Evolutionary conservation across 2,797 vertebrate genomes (phyloP).

Genomic region (Parotocinclus haroldoi): DNA sequence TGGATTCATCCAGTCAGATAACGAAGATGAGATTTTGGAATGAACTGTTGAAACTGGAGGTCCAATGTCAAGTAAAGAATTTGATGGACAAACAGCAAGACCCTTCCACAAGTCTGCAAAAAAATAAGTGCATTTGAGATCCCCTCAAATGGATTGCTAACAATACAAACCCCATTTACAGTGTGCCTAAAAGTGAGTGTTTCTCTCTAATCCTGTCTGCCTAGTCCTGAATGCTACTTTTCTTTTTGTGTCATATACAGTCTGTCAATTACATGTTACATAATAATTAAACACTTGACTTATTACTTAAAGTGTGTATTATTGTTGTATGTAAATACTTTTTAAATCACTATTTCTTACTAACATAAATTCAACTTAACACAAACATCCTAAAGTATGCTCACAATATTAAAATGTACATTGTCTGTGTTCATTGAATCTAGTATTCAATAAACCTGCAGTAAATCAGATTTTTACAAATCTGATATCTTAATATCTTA

Average conservation of each 20-base stretch:
- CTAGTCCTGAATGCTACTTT: conserved; percentile 7
- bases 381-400: conserved; percentile 27
- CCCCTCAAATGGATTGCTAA: conserved; percentile 43
- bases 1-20: conserved; percentile 8
- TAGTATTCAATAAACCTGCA: conserved; percentile 17
- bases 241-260: conserved; percentile 24
- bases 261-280: conserved; percentile 10
- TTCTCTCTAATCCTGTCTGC: not conserved
- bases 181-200: conserved; percentile 2
- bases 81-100: conserved; percentile 13
- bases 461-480: conserved; percentile 19
- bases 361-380: not conserved
- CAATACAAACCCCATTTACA: conserved; percentile 31
- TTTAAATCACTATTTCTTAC: not conserved
- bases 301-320: too few relatives aligned
- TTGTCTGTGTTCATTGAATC: too few relatives aligned
- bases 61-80: conserved; percentile 9
- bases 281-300: too few relatives aligned
- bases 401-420: conserved; percentile 32
- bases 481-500: conserved; percentile 6
- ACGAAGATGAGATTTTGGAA: conserved; percentile 29
- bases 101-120: conserved; percentile 8
- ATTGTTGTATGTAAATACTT: not conserved
- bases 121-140: conserved; percentile 29
- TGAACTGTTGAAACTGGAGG: conserved; percentile 20